Evolutionary conservation across 2,113 vertebrate species (phyloP).

Genomic region (Rana temporaria): DNA sequence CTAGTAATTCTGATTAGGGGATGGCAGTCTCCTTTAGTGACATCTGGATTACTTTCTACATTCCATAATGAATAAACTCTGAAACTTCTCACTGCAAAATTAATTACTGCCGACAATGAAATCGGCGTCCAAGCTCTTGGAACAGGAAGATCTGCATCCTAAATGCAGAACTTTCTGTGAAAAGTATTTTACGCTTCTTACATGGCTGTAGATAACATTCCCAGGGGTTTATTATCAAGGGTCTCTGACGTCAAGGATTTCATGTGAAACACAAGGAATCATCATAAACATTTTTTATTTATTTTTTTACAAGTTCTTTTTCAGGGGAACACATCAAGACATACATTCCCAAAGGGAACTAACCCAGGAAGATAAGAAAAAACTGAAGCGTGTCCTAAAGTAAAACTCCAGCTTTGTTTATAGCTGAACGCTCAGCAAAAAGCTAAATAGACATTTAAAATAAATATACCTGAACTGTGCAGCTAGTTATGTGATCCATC

Average conservation of each 20-base stretch:
- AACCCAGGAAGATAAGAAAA: no score
- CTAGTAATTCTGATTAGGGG: neutral
- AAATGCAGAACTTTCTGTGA: conserved; percentile 18
- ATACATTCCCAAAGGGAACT: no score
- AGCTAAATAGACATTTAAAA: no score
- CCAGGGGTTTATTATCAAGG: conserved; percentile 45
- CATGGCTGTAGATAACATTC: conserved; percentile 29
- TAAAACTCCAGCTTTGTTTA: no score
- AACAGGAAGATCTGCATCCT: conserved; percentile 35
- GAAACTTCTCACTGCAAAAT: conserved; percentile 12
- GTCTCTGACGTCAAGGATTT: conserved; percentile 32
- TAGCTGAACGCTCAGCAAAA: no score
- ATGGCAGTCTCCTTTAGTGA: neutral
- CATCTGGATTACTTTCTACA: conserved; percentile 4
- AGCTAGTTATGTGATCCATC: no score
- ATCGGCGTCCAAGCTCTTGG: neutral
- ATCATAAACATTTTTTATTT: neutral
- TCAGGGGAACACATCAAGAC: no score
- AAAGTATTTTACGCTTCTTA: conserved; percentile 14
- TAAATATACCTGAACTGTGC: no score
- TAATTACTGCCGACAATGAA: conserved; percentile 22
- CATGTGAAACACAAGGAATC: conserved; percentile 39
- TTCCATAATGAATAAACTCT: neutral
- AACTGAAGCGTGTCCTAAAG: no score
- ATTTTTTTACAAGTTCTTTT: no score